These are phyloP conservation scores for Toxotes lorentzi DNA, from an alignment of 2,797 vertebrate species.

Conservation along the genomic window DNA sequence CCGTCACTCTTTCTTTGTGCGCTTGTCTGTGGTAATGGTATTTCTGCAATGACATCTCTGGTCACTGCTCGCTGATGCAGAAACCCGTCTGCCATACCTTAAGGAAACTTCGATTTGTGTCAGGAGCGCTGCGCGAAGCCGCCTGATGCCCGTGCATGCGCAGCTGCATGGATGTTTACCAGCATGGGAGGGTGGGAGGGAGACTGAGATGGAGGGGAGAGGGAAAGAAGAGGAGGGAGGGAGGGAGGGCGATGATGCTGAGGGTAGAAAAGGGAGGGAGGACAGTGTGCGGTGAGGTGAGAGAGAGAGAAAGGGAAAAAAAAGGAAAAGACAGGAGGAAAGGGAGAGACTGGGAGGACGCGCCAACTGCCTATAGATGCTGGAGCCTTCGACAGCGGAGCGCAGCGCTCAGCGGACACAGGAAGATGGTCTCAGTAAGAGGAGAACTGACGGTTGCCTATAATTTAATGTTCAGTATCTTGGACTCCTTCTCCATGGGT, in stretches of 20 bases:
- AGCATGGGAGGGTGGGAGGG: slow-evolving; percentile 60
- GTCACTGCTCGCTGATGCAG: slow-evolving; percentile 48
- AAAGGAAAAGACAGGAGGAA: slow-evolving; percentile 79
- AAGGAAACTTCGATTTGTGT: slow-evolving; percentile 62
- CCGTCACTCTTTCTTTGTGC: slow-evolving; percentile 45
- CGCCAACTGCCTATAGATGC: slow-evolving; percentile 84
- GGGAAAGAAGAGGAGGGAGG: slow-evolving; percentile 31
- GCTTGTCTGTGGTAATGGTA: slow-evolving; percentile 36
- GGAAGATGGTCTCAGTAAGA: slow-evolving; percentile 91
- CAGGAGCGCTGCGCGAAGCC: slow-evolving; percentile 1
- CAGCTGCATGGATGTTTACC: slow-evolving; percentile 70
- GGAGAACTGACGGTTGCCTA: slow-evolving; percentile 92
- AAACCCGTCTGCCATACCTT: slow-evolving; percentile 56
- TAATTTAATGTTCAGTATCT: slow-evolving; percentile 95
- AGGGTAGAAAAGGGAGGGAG: slow-evolving; percentile 74
- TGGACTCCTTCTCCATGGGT: slow-evolving; percentile 92
- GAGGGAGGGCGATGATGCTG: slow-evolving; percentile 68
- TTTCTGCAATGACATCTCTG: slow-evolving; percentile 52
- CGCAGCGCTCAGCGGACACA: slow-evolving; percentile 80
- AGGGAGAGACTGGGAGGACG: slow-evolving; percentile 79
- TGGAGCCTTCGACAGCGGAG: slow-evolving; percentile 83
- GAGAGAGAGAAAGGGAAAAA: slow-evolving; percentile 50
- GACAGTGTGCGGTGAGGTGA: slow-evolving; percentile 68
- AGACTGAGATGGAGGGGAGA: slow-evolving; percentile 47
- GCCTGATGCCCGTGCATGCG: slow-evolving; percentile 21